These are phyloP conservation scores for Octopus sinensis DNA, from an alignment of 1,140 invertebrate species.

Conservation along the genomic window DNA sequence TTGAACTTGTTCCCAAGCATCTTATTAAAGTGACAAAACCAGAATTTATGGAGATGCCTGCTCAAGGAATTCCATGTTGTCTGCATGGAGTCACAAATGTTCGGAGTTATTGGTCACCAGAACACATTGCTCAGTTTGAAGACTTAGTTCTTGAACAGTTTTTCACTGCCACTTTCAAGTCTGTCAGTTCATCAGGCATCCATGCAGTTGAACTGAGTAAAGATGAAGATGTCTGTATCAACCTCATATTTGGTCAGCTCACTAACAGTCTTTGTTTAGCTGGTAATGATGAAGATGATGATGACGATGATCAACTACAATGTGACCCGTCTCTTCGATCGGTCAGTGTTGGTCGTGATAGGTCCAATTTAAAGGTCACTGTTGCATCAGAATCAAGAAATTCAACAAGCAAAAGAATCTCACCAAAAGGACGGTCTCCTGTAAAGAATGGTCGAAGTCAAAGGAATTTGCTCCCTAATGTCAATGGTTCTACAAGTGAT, in stretches of 20 bases:
- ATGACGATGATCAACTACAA: neutral
- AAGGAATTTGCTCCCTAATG: neutral
- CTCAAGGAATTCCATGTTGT: slow-evolving; percentile 75
- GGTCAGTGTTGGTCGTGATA: slow-evolving; percentile 18
- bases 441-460: neutral
- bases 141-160: slow-evolving; percentile 43
- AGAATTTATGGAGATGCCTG: slow-evolving; percentile 64
- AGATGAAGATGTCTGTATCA: slow-evolving; percentile 30
- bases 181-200: slow-evolving; percentile 16
- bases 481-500: slow-evolving; percentile 11
- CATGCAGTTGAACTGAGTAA: slow-evolving; percentile 19
- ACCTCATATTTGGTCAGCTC: slow-evolving; percentile 34
- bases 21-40: slow-evolving; percentile 46
- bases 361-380: slow-evolving; percentile 22
- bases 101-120: slow-evolving; percentile 47
- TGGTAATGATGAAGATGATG: neutral
- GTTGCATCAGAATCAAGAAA: slow-evolving; percentile 5
- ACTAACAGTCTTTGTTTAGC: slow-evolving; percentile 17
- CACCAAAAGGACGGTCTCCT: neutral
- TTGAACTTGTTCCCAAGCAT: slow-evolving; percentile 48
- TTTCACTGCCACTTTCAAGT: slow-evolving; percentile 36
- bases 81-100: slow-evolving; percentile 34
- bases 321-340: neutral
- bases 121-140: slow-evolving; percentile 49
- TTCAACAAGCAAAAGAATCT: neutral